phyloP scores from a whole-genome alignment of 2,113 vertebrate species.

The Indri indri region DNA sequence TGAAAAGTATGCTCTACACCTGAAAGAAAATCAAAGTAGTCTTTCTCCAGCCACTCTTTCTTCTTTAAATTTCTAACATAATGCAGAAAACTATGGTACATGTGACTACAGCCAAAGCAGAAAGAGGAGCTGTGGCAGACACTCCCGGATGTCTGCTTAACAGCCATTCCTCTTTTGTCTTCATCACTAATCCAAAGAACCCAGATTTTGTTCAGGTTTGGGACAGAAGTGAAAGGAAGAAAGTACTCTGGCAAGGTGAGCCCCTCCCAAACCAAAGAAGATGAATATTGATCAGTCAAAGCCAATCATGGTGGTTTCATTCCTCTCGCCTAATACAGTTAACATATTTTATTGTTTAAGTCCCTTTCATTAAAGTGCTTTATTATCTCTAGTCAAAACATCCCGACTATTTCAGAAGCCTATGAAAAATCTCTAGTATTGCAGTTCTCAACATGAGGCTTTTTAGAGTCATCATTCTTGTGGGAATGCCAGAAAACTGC shows the following conservation, averaged over 20 bases:
- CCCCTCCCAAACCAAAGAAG: background rate
- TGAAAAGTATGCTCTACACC: background rate
- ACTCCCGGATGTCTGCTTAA: background rate
- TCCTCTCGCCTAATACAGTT: background rate
- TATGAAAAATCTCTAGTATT: background rate
- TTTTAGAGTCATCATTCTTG: background rate
- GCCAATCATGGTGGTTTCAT: background rate
- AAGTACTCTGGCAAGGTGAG: background rate
- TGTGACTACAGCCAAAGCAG: background rate
- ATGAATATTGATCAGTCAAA: background rate
- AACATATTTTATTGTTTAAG: background rate
- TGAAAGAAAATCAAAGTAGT: background rate
- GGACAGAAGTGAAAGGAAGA: background rate
- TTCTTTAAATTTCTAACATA: background rate
- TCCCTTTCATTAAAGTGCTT: background rate
- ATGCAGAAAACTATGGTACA: background rate
- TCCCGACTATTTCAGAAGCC: background rate
- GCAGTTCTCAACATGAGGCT: background rate
- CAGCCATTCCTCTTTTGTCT: background rate
- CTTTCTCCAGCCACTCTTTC: background rate
- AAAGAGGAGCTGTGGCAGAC: background rate
- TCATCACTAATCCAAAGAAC: background rate
- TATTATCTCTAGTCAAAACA: background rate
- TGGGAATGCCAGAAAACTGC: background rate
- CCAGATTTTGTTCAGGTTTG: background rate